These are phyloP conservation scores for Thaleichthys pacificus DNA, from an alignment of 2,797 vertebrate species.

Conservation along the genomic window DNA sequence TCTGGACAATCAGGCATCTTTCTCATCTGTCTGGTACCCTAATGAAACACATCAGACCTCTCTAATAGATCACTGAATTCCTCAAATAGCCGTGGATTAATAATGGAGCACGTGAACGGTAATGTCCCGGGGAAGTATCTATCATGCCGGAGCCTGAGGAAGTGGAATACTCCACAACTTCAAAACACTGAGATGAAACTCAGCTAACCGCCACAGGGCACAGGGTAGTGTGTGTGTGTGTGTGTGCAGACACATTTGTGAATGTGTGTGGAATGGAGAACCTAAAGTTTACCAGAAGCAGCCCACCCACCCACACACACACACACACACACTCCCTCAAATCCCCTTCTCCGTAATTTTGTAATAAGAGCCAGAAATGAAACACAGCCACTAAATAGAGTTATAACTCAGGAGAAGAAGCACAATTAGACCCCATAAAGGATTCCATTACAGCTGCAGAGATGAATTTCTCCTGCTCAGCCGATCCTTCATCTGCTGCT, in stretches of 20 bases:
- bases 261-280: conserved; percentile 8
- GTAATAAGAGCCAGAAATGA: conserved; percentile 52
- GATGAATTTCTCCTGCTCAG: conserved; percentile 44
- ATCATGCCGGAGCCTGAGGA: conserved; percentile 16
- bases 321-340: conserved; percentile 8
- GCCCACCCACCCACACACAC: neutral
- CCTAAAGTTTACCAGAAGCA: neutral
- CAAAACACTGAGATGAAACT: conserved; percentile 45
- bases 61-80: neutral
- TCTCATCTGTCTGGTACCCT: neutral
- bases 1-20: no score
- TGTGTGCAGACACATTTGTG: neutral
- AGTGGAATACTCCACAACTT: neutral
- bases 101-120: conserved; percentile 40
- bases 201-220: conserved; percentile 15
- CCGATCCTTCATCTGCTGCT: conserved; percentile 43
- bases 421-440: conserved; percentile 55
- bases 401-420: conserved; percentile 45
- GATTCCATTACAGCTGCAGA: conserved; percentile 61
- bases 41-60: neutral
- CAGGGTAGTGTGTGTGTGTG: neutral
- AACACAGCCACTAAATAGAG: conserved; percentile 37
- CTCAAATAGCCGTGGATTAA: conserved; percentile 9
- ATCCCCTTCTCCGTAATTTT: conserved; percentile 36
- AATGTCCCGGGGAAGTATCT: conserved; percentile 49